These are phyloP conservation scores for Silurus meridionalis DNA, from an alignment of 2,113 vertebrate species.

Conservation along the genomic window DNA sequence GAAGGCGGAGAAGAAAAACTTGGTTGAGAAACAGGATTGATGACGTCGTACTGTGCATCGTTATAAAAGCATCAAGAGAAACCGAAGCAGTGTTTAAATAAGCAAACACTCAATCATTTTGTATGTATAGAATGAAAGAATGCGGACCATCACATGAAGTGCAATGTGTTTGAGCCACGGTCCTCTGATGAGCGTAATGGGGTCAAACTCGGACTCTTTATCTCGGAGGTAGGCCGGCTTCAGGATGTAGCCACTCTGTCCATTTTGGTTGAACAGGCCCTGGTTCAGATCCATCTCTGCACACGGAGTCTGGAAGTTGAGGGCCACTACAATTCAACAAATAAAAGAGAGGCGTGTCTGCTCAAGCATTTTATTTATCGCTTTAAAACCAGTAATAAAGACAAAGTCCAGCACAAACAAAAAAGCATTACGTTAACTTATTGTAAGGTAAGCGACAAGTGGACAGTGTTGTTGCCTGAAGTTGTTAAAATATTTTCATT, in stretches of 20 bases:
- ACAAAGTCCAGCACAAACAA: too few species aligned
- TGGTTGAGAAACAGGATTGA: not conserved
- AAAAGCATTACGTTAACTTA: too few species aligned
- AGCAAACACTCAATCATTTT: too few species aligned
- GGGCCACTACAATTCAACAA: slow-evolving; percentile 75
- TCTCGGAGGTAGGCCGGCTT: slow-evolving; percentile 88
- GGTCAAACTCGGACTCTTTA: slow-evolving; percentile 78
- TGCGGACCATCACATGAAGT: slow-evolving; percentile 83
- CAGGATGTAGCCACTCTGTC: slow-evolving; percentile 87
- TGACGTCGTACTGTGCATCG: not conserved
- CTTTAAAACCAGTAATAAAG: too few species aligned
- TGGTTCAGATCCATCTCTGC: slow-evolving; percentile 90
- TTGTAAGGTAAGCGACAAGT: not conserved
- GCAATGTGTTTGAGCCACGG: slow-evolving; percentile 81
- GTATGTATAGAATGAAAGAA: not conserved
- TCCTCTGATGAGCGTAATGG: slow-evolving; percentile 80
- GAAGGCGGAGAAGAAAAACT: not conserved
- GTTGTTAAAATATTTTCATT: not conserved
- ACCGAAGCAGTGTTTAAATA: not conserved
- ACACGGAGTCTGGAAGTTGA: slow-evolving; percentile 91
- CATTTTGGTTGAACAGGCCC: slow-evolving; percentile 87
- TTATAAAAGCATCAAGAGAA: not conserved
- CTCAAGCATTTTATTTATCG: not conserved
- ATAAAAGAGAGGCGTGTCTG: not conserved
- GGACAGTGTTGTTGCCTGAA: not conserved